These are phyloP conservation scores for Dynastes tityus DNA, from an alignment of 2,888 invertebrate genomes.

Conservation along the genomic window DNA sequence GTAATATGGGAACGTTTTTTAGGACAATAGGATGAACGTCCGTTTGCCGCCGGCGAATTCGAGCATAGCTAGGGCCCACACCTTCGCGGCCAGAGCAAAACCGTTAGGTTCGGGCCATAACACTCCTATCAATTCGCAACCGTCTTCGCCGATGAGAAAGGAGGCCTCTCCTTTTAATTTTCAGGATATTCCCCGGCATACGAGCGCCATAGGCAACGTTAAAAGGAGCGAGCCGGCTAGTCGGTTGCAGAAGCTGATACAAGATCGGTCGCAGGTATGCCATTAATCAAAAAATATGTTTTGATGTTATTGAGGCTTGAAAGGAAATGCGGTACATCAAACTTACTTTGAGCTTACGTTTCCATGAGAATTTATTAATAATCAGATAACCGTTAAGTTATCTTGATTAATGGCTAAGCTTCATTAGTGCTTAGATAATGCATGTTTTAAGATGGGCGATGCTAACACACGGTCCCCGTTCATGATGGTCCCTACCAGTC, in stretches of 20 bases:
- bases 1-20: conserved; percentile 24
- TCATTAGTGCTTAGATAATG: no score
- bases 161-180: conserved; percentile 75
- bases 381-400: no score
- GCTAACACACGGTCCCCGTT: conserved; percentile 53
- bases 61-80: conserved; percentile 79
- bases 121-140: conserved; percentile 74
- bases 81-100: conserved; percentile 68
- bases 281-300: not conserved
- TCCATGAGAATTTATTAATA: not conserved
- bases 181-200: conserved; percentile 58
- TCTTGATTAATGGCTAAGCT: no score
- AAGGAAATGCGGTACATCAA: no score
- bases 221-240: conserved; percentile 63
- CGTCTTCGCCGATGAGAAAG: conserved; percentile 81
- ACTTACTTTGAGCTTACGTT: not conserved
- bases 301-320: not conserved
- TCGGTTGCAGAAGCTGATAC: conserved; percentile 71
- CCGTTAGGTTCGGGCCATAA: conserved; percentile 63
- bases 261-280: conserved; percentile 69
- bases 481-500: conserved; percentile 63
- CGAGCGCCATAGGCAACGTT: conserved; percentile 61
- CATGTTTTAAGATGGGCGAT: conserved; percentile 36
- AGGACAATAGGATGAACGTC: conserved; percentile 57
- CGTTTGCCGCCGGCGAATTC: conserved; percentile 73